Conservation (phyloP, 2,113 vertebrate species). For the Herpailurus yagouaroundi region DNA sequence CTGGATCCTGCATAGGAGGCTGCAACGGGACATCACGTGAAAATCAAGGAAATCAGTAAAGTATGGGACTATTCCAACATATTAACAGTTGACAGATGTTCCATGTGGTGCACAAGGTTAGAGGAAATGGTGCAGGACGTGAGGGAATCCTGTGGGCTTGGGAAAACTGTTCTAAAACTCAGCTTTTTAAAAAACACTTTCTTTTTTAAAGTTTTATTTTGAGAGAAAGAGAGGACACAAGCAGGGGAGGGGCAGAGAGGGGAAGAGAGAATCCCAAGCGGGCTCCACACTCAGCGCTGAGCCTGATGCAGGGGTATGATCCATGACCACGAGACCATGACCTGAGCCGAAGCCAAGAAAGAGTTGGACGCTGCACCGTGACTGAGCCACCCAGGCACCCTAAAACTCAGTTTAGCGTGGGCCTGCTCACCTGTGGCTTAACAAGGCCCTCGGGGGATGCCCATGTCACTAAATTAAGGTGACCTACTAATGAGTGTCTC, state of each 20-base stretch:
- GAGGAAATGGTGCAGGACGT: background rate
- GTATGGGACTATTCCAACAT: background rate
- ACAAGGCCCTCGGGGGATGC: background rate
- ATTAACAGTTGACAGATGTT: background rate
- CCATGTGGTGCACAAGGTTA: background rate
- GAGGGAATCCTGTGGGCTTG: background rate
- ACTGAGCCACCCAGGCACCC: too few relatives aligned
- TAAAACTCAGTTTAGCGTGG: background rate
- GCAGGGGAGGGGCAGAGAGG: too few relatives aligned
- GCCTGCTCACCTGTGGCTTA: background rate
- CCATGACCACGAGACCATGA: too few relatives aligned
- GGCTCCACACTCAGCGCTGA: too few relatives aligned
- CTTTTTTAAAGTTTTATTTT: too few relatives aligned
- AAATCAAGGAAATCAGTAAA: background rate
- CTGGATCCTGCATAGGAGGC: background rate
- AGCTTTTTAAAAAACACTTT: too few relatives aligned
- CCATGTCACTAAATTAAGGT: background rate
- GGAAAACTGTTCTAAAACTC: background rate
- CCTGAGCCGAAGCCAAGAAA: too few relatives aligned
- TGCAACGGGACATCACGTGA: too few relatives aligned
- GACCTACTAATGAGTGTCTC: background rate
- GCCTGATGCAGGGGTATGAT: too few relatives aligned
- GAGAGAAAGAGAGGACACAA: too few relatives aligned
- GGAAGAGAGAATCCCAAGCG: too few relatives aligned
- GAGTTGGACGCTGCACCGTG: too few relatives aligned